Evolutionary conservation across 2,888 invertebrate genomes (phyloP), one percentile per base, ranked within the genome.

Genomic region (Platerodrilus igneus): DNA sequence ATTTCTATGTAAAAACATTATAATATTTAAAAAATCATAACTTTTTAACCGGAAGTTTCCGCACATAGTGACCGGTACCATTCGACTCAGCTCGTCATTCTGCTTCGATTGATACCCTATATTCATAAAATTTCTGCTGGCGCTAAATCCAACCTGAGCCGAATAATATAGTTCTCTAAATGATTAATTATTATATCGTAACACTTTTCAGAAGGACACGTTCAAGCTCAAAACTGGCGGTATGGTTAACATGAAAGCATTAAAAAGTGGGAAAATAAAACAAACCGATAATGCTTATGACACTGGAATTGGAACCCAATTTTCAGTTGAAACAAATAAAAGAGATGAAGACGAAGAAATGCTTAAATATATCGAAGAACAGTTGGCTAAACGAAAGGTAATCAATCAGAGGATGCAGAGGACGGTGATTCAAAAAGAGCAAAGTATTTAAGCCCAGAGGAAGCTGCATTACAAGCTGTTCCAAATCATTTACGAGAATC

Each of bases 291-390:
- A 94, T 65, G 86, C 93, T 0, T 94, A 94, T 62, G 92, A 94
- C 52, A 85, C 88, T 8, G 90, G 90, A 1, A 94, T 97, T 35
- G 95, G 95, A 10, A 96, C 95, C 15, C 92, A 93, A 55, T 97
- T 97, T 69, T 96, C 96, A 8, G 94, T 93, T 0, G 96, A 97
- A 72, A 97, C 96, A 0, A 97, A 97, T 66, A 88, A 94, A 66
- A 77, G 96, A 16, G 97, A 97, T 63, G 97, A 97, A 74, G 97
- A 97, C 68, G 94, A 95, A 62, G 96, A 97, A 72, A 97, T 97
- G 96, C 83, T 84, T 83, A 83, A 83, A 59, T 91, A 86, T 59
- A 90, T 92, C 32, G 91, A 91, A 59, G 89, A 89, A 46, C 86
- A 96, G 63, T 64, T 97, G 35, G 79, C 84, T 0, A 90, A 89